Percentiles rank a stretch among this genome's conserved stretches.
phyloP scores from a whole-genome alignment of 2,888 invertebrate species.

The Ametastegia equiseti region DNA sequence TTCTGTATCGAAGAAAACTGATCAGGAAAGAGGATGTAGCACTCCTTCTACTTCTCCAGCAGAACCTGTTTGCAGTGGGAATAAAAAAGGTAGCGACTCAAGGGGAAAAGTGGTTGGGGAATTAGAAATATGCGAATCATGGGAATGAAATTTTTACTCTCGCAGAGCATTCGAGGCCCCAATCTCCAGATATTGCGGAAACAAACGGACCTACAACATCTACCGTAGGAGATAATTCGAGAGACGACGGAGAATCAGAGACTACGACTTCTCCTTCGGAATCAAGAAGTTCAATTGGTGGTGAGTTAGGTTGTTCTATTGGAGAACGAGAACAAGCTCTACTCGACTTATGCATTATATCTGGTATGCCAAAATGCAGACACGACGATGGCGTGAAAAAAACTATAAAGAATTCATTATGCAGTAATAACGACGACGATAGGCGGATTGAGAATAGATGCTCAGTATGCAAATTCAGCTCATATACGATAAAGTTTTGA shows the following conservation, averaged over 20 bases:
- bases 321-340: slow-evolving; percentile 2
- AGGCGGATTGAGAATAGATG: neutral
- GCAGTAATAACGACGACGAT: neutral
- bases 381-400: neutral
- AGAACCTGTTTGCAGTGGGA: slow-evolving; percentile 57
- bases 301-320: slow-evolving; percentile 22
- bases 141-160: neutral
- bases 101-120: neutral
- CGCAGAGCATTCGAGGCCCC: slow-evolving; percentile 3
- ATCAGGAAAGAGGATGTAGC: slow-evolving; percentile 58
- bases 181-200: neutral
- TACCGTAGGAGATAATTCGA: neutral
- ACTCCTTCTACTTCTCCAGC: slow-evolving; percentile 66
- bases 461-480: slow-evolving; percentile 27
- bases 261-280: neutral
- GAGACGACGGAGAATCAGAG: neutral
- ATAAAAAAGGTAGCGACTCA: slow-evolving; percentile 51
- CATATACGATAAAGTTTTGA: slow-evolving; percentile 29
- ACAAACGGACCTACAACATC: neutral
- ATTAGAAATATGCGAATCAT: neutral
- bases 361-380: slow-evolving; percentile 9
- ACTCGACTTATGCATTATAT: slow-evolving; percentile 2
- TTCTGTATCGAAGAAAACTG: slow-evolving; percentile 54
- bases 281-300: slow-evolving; percentile 7
- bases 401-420: neutral